Percentiles rank a stretch among this genome's conserved stretches.
Evolutionary conservation across 2,797 vertebrate genomes (phyloP).

Genomic region (Tapirus indicus): DNA sequence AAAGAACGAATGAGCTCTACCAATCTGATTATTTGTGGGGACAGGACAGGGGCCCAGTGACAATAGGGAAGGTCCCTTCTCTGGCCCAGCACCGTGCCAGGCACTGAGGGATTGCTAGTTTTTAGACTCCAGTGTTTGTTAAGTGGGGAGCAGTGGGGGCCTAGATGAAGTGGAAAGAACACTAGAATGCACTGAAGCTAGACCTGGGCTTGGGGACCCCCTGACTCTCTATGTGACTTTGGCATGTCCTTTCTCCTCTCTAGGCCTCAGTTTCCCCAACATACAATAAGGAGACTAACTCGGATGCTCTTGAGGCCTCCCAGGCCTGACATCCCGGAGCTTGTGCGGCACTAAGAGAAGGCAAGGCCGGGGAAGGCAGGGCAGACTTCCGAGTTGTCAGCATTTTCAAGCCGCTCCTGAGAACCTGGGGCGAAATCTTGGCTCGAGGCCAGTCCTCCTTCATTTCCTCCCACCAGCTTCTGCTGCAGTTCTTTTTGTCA

Average conservation of each 20-base stretch:
- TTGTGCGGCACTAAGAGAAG: background rate
- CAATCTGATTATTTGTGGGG: background rate
- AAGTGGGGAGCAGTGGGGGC: background rate
- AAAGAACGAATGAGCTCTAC: background rate
- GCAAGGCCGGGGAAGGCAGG: background rate
- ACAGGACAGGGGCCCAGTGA: background rate
- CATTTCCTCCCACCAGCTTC: background rate
- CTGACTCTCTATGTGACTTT: background rate
- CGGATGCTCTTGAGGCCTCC: background rate
- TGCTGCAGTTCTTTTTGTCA: background rate
- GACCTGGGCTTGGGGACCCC: background rate
- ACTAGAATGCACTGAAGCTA: background rate
- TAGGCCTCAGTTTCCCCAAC: background rate
- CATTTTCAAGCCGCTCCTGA: background rate
- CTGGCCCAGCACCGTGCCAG: background rate
- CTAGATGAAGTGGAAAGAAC: background rate
- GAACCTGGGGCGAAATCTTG: background rate
- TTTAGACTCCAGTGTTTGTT: background rate
- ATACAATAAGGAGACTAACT: background rate
- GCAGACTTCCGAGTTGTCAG: background rate
- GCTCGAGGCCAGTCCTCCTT: background rate
- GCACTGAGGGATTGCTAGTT: background rate
- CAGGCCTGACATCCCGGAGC: background rate
- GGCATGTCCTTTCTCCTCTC: background rate
- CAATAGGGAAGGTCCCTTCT: background rate